Conservation (phyloP, 2,888 invertebrate species). For the Synanthedon myopaeformis region DNA sequence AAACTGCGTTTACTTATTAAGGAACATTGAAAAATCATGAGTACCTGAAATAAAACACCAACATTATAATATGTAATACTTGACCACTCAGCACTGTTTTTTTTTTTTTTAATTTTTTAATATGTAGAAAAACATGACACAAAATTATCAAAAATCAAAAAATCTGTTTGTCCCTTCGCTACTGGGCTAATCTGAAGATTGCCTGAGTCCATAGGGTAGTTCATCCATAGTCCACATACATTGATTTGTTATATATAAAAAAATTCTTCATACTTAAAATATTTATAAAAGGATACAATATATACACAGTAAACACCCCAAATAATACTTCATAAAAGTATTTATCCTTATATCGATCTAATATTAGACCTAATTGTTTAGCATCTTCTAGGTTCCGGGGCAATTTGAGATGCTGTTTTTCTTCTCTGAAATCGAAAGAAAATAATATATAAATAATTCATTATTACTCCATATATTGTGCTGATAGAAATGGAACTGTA, state of each 20-base stretch:
- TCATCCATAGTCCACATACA: not conserved
- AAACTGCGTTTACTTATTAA: conserved; percentile 72
- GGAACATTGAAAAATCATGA: conserved; percentile 17
- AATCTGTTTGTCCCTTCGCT: too few relatives aligned
- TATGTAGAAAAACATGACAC: too few relatives aligned
- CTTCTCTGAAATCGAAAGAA: conserved; percentile 74
- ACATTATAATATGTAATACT: too few relatives aligned
- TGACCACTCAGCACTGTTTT: too few relatives aligned
- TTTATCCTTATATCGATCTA: conserved; percentile 92
- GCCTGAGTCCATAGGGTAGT: not conserved
- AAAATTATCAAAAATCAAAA: too few relatives aligned
- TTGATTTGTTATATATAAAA: conserved; percentile 3
- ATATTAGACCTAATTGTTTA: conserved; percentile 89
- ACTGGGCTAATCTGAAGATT: too few relatives aligned
- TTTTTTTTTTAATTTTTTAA: too few relatives aligned
- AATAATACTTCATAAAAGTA: conserved; percentile 92
- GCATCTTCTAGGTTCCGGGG: conserved; percentile 97
- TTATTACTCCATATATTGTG: too few relatives aligned
- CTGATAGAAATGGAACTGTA: too few relatives aligned
- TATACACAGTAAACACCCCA: conserved; percentile 90
- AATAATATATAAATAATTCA: not conserved
- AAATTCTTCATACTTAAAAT: not conserved
- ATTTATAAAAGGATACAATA: conserved; percentile 91
- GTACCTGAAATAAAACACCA: too few relatives aligned
- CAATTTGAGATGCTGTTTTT: conserved; percentile 86